Conservation (phyloP, 2,113 vertebrate genomes). For the Dicentrarchus labrax region DNA sequence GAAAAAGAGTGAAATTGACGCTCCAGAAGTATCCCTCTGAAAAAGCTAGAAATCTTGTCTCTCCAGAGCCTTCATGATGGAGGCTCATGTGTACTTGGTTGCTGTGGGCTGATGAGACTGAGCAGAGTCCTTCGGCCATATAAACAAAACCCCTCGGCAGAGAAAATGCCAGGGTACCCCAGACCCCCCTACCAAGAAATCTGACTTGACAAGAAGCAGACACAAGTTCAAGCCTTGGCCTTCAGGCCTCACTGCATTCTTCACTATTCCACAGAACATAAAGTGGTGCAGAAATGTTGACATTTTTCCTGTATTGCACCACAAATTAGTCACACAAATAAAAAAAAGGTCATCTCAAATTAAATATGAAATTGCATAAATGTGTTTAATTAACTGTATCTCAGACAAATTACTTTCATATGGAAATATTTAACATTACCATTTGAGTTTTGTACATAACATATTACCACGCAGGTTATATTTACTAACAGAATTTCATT, state of each 20-base stretch:
- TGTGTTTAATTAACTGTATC: conserved; percentile 18
- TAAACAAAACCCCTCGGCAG: conserved; percentile 77
- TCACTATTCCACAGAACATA: conserved; percentile 49
- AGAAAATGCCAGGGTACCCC: conserved; percentile 78
- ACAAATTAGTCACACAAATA: conserved; percentile 56
- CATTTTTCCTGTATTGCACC: conserved; percentile 37
- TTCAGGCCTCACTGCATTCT: conserved; percentile 70
- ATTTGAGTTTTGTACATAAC: background rate
- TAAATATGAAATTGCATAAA: conserved; percentile 15
- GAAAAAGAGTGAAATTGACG: conserved; percentile 19
- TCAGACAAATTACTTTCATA: conserved; percentile 27
- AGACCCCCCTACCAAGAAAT: conserved; percentile 74
- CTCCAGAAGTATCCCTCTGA: background rate
- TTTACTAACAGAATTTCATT: background rate
- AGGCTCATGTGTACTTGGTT: conserved; percentile 49
- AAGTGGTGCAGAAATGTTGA: conserved; percentile 57
- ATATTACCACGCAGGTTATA: background rate
- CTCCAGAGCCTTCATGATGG: conserved; percentile 23
- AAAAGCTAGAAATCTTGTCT: conserved; percentile 17
- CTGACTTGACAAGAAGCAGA: conserved; percentile 82
- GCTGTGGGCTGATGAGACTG: conserved; percentile 74
- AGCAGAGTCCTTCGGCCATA: conserved; percentile 75
- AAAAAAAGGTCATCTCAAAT: conserved; percentile 36
- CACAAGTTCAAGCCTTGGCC: conserved; percentile 75
- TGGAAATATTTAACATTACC: conserved; percentile 25